These are phyloP conservation scores for Homarus gammarus DNA, from an alignment of 2,888 invertebrate species.

Conservation along the genomic window DNA sequence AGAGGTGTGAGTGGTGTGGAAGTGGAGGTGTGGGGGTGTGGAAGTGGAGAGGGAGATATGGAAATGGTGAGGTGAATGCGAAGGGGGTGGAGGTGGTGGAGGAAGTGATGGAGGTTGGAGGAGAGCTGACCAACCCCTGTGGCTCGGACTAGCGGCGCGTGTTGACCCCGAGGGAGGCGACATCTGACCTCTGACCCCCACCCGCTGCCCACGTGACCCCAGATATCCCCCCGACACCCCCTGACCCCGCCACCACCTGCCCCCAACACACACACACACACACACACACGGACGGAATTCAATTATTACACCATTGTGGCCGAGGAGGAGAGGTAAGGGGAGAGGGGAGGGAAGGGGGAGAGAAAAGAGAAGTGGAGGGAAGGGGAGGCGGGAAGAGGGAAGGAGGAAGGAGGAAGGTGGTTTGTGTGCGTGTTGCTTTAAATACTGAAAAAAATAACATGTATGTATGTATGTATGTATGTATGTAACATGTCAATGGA, in stretches of 20 bases:
- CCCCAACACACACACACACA: not conserved
- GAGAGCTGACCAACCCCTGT: not conserved
- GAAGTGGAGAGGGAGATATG: too few species aligned
- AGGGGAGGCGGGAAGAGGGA: not conserved
- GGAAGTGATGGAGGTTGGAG: too few species aligned
- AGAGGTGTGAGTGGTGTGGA: too few species aligned
- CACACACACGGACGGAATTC: conserved; percentile 23
- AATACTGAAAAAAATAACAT: not conserved
- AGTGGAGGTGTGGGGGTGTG: too few species aligned
- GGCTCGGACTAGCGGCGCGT: conserved; percentile 34
- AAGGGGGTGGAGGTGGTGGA: too few species aligned
- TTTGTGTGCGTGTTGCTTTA: not conserved
- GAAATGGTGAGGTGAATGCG: too few species aligned
- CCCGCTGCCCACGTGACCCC: conserved; percentile 49
- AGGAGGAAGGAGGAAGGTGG: too few species aligned
- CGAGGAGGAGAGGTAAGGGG: not conserved
- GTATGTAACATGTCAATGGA: too few species aligned
- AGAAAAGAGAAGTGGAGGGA: too few species aligned
- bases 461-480: not conserved
- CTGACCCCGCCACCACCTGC: conserved; percentile 5
- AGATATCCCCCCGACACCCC: not conserved
- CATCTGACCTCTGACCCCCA: conserved; percentile 49
- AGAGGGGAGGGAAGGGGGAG: not conserved
- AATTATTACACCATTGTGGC: conserved; percentile 37
- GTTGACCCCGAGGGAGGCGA: conserved; percentile 32